These are phyloP conservation scores for Heteromormyrus szaboi DNA, from an alignment of 2,797 vertebrate genomes.

Conservation along the genomic window DNA sequence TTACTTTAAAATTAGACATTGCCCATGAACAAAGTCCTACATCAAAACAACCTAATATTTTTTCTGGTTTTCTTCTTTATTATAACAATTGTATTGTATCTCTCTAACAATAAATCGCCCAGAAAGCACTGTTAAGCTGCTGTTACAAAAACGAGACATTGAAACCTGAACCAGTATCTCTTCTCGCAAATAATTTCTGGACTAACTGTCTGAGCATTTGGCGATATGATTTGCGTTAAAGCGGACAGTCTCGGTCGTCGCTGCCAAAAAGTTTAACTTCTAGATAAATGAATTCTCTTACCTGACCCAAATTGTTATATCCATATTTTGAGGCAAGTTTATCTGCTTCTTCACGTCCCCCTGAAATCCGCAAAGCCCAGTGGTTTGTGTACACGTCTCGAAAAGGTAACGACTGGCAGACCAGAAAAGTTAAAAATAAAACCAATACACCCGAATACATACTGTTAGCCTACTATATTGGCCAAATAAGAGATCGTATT, in stretches of 20 bases:
- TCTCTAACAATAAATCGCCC: neutral
- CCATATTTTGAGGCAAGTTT: constrained; percentile 72
- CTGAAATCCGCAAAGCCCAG: constrained; percentile 76
- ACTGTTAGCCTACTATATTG: constrained; percentile 12
- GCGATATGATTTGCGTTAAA: neutral
- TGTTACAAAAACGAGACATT: neutral
- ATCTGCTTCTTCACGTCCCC: constrained; percentile 67
- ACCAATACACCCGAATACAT: constrained; percentile 43
- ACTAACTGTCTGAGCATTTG: neutral
- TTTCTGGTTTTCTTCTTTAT: neutral
- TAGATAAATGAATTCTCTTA: constrained; percentile 40
- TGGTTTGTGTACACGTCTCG: constrained; percentile 73
- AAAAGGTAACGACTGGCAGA: constrained; percentile 24
- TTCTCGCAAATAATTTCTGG: neutral
- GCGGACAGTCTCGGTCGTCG: neutral
- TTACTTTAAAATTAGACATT: neutral
- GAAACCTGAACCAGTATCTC: neutral
- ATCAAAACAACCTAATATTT: neutral
- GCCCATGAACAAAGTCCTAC: neutral
- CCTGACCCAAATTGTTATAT: constrained; percentile 80
- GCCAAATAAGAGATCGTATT: neutral
- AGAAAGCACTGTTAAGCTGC: neutral
- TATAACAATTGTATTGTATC: neutral
- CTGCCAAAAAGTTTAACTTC: neutral
- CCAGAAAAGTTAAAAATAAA: constrained; percentile 28